Percentiles rank a stretch among this genome's conserved stretches.
Evolutionary conservation across 2,113 vertebrate species (phyloP).

Genomic region (Pterophyllum scalare): DNA sequence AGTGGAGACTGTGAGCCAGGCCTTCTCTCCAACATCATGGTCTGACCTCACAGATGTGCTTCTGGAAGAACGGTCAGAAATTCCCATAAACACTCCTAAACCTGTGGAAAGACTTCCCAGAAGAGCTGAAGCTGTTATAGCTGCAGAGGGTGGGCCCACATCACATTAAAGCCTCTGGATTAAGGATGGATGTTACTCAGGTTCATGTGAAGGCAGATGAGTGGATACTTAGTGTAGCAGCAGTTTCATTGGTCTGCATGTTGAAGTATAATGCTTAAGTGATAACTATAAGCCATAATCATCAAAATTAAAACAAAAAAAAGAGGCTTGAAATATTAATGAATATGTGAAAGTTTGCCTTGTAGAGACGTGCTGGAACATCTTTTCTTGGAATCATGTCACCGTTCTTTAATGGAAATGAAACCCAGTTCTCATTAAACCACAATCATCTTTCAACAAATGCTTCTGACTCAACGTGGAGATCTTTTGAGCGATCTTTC

Average conservation of each 20-base stretch:
- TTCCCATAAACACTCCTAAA: too few relatives aligned
- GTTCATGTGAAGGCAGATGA: too few relatives aligned
- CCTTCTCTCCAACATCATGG: too few relatives aligned
- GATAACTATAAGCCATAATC: neutral
- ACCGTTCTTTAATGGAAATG: neutral
- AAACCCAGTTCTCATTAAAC: neutral
- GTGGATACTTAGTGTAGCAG: neutral
- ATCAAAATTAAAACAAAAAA: neutral
- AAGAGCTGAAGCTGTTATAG: too few relatives aligned
- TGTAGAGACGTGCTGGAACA: neutral
- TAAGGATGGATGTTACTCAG: too few relatives aligned
- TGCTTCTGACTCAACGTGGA: neutral
- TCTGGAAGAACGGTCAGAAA: too few relatives aligned
- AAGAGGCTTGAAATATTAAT: neutral
- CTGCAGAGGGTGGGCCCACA: too few relatives aligned
- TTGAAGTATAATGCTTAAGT: neutral
- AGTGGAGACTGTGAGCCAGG: too few relatives aligned
- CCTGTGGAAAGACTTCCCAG: too few relatives aligned
- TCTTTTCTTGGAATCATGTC: neutral
- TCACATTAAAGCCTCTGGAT: too few relatives aligned
- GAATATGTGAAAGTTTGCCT: neutral
- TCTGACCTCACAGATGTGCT: too few relatives aligned
- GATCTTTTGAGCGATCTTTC: constrained; percentile 13
- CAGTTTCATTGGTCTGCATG: neutral
- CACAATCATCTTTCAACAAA: constrained; percentile 1